Base-by-base conservation (phyloP, 2,888 invertebrate genomes). In the Zootermopsis nevadensis region DNA sequence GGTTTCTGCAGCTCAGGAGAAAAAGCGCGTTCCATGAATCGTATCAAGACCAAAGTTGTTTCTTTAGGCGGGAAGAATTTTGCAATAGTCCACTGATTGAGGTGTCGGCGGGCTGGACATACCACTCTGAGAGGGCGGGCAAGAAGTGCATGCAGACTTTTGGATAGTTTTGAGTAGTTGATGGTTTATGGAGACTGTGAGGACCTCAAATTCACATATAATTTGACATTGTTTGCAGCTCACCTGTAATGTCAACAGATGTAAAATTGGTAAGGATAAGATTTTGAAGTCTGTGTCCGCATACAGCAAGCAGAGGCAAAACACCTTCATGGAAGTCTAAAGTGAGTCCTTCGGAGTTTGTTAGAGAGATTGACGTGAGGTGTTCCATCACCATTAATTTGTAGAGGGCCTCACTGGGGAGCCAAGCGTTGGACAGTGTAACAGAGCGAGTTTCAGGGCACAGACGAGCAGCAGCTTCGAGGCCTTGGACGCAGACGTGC, bases 311-410 rank as follows among this genome's bases (percentile, higher is more conserved):
- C 8, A 89, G 84, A 1, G 89, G 88, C 19, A 88, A 84, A 8
- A 89, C 86, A 2, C 88, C 88, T 77, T 87, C 88, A 33, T 87
- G 86, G 84, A 87, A 89, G 82, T 88, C 88, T n/a, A 88, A 81
- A 7, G 88, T 86, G 55, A 87, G 84, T 0, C 86, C 87, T 24
- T 87, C 88, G 69, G 86, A 86, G 84, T 88, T 88, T 38, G 87
- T 87, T 60, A 88, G 85, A 1, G 87, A 86, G 19, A 88, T 84
- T 53, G 87, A 85, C 12, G 85, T 84, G 77, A 87, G 84, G 60
- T 86, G 76, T 4, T 86, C 86, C 82, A 87, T 81, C 24, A 81
- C 69, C 86, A 86, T 87, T 55, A 82, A 86, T 69, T 87, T 87
- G 85, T 88, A 88, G 42, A 89, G 86, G n/a, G 87, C 86, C 35